Evolutionary conservation across 2,113 vertebrate species (phyloP).

Genomic region (Marmota flaviventris): DNA sequence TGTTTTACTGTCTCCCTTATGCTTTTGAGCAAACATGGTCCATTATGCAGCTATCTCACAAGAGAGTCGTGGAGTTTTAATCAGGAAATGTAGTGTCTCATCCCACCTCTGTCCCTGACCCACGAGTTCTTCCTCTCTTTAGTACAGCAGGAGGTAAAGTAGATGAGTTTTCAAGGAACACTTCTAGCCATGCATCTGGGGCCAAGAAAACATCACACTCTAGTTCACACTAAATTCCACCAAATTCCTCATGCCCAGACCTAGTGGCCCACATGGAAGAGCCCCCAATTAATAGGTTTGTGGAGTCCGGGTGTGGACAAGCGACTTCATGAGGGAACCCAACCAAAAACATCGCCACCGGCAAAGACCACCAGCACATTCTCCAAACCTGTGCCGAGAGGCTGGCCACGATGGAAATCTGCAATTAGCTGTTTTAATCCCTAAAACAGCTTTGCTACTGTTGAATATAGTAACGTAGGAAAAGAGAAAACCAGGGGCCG

Average conservation of each 20-base stretch:
- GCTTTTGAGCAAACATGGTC: background rate
- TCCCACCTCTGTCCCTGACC: background rate
- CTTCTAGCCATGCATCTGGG: background rate
- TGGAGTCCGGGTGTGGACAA: conserved; percentile 34
- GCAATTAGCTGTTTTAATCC: conserved; percentile 77
- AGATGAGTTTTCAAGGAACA: conserved; percentile 41
- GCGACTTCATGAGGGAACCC: background rate
- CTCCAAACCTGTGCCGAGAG: conserved; percentile 44
- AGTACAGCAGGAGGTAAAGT: background rate
- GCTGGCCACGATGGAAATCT: conserved; percentile 70
- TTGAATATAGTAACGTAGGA: background rate
- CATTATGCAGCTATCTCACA: background rate
- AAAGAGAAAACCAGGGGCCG: conserved; percentile 55
- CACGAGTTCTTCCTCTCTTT: background rate
- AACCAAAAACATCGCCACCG: conserved; percentile 55
- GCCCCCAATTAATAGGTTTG: conserved; percentile 64
- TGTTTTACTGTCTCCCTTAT: background rate
- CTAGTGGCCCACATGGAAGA: conserved; percentile 42
- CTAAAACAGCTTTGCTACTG: conserved; percentile 67
- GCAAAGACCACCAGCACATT: conserved; percentile 61
- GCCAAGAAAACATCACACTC: conserved; percentile 63
- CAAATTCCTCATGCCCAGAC: conserved; percentile 64
- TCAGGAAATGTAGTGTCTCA: rapidly evolving
- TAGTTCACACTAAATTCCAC: conserved; percentile 69
- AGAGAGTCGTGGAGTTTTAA: background rate